Percentiles rank a stretch among this genome's conserved stretches.
Conservation (phyloP, 2,113 vertebrate species). For the Gnathonemus longibarbis region DNA sequence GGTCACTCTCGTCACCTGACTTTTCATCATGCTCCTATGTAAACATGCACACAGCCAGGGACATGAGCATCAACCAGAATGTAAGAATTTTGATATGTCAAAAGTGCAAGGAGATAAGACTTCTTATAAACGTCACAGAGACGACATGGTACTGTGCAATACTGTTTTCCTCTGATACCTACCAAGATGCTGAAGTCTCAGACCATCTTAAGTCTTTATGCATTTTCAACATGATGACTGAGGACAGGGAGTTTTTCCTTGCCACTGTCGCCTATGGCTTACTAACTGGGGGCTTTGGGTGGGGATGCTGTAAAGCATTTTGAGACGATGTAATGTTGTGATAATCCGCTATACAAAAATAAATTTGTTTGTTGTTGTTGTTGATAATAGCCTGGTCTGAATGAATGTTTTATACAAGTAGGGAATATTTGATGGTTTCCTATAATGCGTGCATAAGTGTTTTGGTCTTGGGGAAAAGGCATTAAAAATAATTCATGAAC, state of each 20-base stretch:
- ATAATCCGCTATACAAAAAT: no score
- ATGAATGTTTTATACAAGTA: neutral
- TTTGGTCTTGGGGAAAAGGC: neutral
- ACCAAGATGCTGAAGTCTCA: neutral
- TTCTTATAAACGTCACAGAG: neutral
- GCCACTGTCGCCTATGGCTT: no score
- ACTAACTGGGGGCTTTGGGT: no score
- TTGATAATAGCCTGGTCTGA: neutral
- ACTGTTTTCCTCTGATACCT: neutral
- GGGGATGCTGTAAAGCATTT: no score
- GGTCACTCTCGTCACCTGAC: conserved; percentile 56
- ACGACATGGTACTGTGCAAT: neutral
- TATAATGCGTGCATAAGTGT: neutral
- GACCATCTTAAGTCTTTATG: neutral
- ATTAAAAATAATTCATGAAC: conserved; percentile 19
- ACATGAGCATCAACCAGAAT: neutral
- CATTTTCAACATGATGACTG: neutral
- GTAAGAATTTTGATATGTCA: neutral
- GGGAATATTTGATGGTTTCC: neutral
- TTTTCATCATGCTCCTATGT: conserved; percentile 62
- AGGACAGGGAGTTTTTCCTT: neutral
- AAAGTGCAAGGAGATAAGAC: neutral
- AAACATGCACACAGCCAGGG: conserved; percentile 8
- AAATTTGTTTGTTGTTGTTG: no score
- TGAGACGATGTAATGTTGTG: no score